Evolutionary conservation across 2,797 vertebrate genomes (phyloP), one percentile per base, ranked within the genome.

Genomic region (Otus scops): DNA sequence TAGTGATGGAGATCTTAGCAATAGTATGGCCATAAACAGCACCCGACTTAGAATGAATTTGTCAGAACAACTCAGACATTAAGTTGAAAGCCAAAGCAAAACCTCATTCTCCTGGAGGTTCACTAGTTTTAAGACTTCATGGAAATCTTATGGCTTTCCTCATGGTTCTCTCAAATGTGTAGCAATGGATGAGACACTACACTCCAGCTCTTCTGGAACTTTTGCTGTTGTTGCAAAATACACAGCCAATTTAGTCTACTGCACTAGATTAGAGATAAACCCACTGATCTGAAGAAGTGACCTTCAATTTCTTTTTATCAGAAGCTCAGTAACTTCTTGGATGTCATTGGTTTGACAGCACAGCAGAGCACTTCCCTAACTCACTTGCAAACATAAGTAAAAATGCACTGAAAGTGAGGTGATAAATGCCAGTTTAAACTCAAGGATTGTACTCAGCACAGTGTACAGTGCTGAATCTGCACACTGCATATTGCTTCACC

Each of bases 231-330:
- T 43, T 89, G 85, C 93, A 94, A 92, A 96, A 93, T 86, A 53
- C 17, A 63, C 77, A 88, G 91, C 50, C 91, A 85, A 94, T 95
- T 96, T 88, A 91, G 15, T 93, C 88, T 87, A 80, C 60, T 56
- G 53, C 56, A 38, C 67, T 80, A 88, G 83, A 94, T 92, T 95
- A 93, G 59, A 94, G 90, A 97, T 94, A 96, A 95, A 96, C 61
- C 13, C 82, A 83, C 86, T 92, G 85, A 93, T 88, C 69, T 94
- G 73, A 81, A 88, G 53, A 91, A 88, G 30, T 69, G 76, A 96
- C 93, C 92, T 96, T 95, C 91, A 95, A 67, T 91, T 89, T 90
- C 88, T 83, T 87, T 91, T 93, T 81, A 92, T 87, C 80, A 67
- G 61, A 86, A 95, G 54, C 68, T 93, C 88, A 80, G 32, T 51